Percentiles rank a stretch among this genome's conserved stretches.
Evolutionary conservation across 2,797 vertebrate species (phyloP).

Genomic region (Xenopus petersii): DNA sequence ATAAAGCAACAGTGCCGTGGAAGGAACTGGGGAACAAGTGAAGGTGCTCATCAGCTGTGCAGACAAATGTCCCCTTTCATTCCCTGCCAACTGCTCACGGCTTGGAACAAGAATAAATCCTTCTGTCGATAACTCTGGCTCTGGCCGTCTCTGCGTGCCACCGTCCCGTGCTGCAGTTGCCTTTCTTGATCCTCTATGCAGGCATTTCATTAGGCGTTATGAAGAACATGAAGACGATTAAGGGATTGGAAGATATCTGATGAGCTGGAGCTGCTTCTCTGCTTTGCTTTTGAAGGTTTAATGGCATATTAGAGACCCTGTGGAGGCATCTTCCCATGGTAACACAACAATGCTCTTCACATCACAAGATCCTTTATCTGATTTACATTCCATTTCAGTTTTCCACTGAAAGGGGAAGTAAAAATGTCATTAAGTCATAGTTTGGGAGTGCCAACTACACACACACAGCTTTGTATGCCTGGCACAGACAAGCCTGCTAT

Average conservation of each 20-base stretch:
- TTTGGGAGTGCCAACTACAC: background rate
- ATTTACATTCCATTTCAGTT: no score
- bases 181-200: slow-evolving; percentile 11
- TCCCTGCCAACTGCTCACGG: slow-evolving; percentile 19
- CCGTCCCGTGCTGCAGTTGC: slow-evolving; percentile 3
- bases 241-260: no score
- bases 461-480: slow-evolving; percentile 4
- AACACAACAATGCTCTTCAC: background rate
- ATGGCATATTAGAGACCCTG: background rate
- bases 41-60: slow-evolving; percentile 1
- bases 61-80: slow-evolving; percentile 1
- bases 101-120: slow-evolving; percentile 8
- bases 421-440: no score
- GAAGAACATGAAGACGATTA: background rate
- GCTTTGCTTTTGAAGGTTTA: slow-evolving; percentile 1
- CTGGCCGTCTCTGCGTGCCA: background rate
- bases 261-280: background rate
- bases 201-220: background rate
- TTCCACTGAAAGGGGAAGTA: no score
- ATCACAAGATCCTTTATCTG: no score
- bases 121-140: background rate
- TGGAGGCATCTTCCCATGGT: background rate
- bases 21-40: slow-evolving; percentile 13
- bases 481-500: background rate
- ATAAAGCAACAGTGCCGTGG: slow-evolving; percentile 24